Base-by-base conservation (phyloP, 2,797 vertebrate genomes). In the Limosa lapponica region DNA sequence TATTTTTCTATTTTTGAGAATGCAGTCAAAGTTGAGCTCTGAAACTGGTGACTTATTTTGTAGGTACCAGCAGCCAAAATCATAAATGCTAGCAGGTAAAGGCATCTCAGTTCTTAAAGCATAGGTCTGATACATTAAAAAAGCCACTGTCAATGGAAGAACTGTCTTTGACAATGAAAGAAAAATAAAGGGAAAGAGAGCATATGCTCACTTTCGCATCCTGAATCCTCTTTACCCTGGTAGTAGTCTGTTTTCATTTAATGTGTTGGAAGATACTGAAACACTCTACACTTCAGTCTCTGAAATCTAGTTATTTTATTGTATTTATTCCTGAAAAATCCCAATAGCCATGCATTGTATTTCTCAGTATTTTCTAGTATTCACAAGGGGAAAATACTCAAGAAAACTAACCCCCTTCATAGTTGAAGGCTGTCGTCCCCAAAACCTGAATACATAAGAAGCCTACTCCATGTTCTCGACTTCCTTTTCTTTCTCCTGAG, bases 1-100 rank as follows among this genome's bases (percentile, higher is more conserved):
- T 4, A 2, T 25, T 43, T 36, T 77, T 52, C 14, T 52, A 1
- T 37, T 25, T 30, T 24, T 77, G 46, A 86, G 43, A 73, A 37
- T 44, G n/a, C 51, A 65, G 0, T 34, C 17, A 32, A 10, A 17
- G 23, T 5, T 77, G 23, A 44, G n/a, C 3, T 16, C 74, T 44
- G 18, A 37, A 30, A 3, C 8, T 3, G 2, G 10, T 20, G 16
- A n/a, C 43, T 43, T 44, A 8, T 4, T 46, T 34, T 7, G 2
- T 17, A 46, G 19, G 25, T 10, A 17, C 5, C 57, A 72, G 30
- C 36, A 72, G 39, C 41, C 30, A 30, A 2, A 5, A 25, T 32
- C 46, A 5, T 17, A 27, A 77, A 51, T 25, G 22, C 16, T 28
- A 64, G 9, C 55, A 82, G 20, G 25, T 24, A 44, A 24, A 28